Base-by-base conservation (phyloP, 2,888 invertebrate genomes). In the Temnothorax unifasciatus region DNA sequence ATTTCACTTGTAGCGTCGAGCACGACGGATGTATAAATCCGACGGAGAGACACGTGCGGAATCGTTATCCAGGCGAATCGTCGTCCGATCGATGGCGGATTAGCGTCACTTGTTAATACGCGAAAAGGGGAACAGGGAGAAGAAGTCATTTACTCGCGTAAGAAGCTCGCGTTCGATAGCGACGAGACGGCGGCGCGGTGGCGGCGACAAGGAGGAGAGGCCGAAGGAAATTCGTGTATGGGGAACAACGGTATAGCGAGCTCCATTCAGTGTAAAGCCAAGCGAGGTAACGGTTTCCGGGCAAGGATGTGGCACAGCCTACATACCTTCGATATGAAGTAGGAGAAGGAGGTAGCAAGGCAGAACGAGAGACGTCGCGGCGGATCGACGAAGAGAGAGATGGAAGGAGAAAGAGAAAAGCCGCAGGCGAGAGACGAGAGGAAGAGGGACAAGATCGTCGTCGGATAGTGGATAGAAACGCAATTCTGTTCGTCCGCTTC, bases 271-370 rank as follows among this genome's bases (percentile, higher is more conserved):
- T 92, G 92, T 93, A 93, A 91, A 94, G 91, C 90, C 93, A 91
- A 77, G 94, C 91, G 83, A 91, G 88, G 91, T 94, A 94, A 94
- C 94, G 94, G 94, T 94, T 94, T 93, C 93, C 92, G 93, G 93
- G 92, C 93, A 92, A 93, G 94, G 94, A 94, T 94, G 94, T 94
- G 92, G 94, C 94, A 94, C 94, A 94, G 94, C 94, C 94, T 94
- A 94, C 94, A 94, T 94, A 94, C 94, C 94, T 92, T 91, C 89
- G 92, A 90, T 92, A 89, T 91, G 86, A 87, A 85, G 90, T 90
- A 89, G 86, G 83, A 89, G 89, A 87, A 91, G 83, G 86, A 86
- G 90, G 77, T 50, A 75, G 82, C 38, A 47, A 79, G 44, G 34
- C 77, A 38, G 76, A 68, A 44, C 38, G 79, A 79, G 79, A 79